These are phyloP conservation scores for Pitta sordida DNA, from an alignment of 2,113 vertebrate species.

Conservation along the genomic window DNA sequence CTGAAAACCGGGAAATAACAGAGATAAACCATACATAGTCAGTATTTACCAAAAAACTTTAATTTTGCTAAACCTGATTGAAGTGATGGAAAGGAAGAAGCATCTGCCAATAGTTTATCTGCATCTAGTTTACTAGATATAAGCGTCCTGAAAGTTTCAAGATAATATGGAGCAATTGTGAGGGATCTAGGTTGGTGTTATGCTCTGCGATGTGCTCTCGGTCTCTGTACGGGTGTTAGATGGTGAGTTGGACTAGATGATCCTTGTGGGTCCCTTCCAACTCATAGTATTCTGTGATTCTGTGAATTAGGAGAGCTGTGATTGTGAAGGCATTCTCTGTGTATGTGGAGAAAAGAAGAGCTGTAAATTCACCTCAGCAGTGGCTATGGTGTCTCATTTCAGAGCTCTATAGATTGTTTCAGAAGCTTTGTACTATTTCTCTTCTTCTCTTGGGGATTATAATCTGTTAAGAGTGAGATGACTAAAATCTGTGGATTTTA, in stretches of 20 bases:
- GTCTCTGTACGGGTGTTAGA: no score
- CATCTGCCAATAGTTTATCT: neutral
- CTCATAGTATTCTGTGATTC: no score
- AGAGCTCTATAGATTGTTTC: neutral
- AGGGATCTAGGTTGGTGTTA: no score
- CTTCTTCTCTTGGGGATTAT: conserved; percentile 6
- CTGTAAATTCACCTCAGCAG: neutral
- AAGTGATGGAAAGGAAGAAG: neutral
- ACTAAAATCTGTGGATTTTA: neutral
- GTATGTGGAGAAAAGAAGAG: neutral
- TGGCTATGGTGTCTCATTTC: neutral
- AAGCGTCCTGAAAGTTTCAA: neutral
- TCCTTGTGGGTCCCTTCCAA: no score
- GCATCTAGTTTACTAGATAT: neutral
- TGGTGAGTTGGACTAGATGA: no score
- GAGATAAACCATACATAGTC: neutral
- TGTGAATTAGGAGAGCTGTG: neutral
- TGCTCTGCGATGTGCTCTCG: no score
- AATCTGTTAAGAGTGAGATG: neutral
- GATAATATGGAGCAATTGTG: neutral
- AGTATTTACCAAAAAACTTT: neutral
- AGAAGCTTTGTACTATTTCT: neutral
- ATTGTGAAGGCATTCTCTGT: neutral
- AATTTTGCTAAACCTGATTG: neutral
- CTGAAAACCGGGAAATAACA: neutral